Base-by-base conservation (phyloP, 2,113 vertebrate genomes). In the Kryptolebias marmoratus region DNA sequence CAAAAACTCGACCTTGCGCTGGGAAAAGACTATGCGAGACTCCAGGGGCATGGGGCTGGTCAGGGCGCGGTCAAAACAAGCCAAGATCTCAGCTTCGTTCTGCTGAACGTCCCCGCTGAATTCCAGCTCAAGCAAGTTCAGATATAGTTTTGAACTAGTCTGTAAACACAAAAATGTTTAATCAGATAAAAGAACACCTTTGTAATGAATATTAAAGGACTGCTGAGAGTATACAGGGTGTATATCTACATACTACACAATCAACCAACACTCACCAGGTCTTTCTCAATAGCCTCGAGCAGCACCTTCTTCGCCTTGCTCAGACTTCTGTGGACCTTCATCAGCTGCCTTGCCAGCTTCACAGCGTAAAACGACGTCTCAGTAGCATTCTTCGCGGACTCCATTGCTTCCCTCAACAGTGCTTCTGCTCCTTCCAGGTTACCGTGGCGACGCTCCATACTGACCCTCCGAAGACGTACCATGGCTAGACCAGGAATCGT, bases 1-100 rank as follows among this genome's bases (percentile, higher is more conserved):
- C 13, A 99, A 95, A 80, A 99, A 99, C 66, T 98, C 97, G 6
- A 99, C 96, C 92, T 99, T 99, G 73, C 97, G 93, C 78, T 99
- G 97, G 1, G 97, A 96, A 91, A 99, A 99, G 0, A 95, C 95
- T 70, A 99, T 93, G 74, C 95, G 96, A 32, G 95, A 95, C 80
- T 97, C 96, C 16, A 97, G 91, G 0, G 96, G 90, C 94, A 99
- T 82, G 0, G 93, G 89, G 69, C 97, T 97, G 64, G 82, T 92
- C 59, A 98, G 79, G 1, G 97, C 98, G 56, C 93, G 95, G 87
- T 99, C 96, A 32, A 99, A 99, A 82, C 95, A 97, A 53, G 93
- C 94, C 86, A 98, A 63, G 84, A 99, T 97, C 87, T 96, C 96
- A 0, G 93, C 94, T 86, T 99, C 95, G 0, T 98, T 99, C 74